A percentile compares a stretch with the other conserved stretches of the same genome.
Conservation (phyloP, 2,113 vertebrate genomes). For the Sciurus niger region DNA sequence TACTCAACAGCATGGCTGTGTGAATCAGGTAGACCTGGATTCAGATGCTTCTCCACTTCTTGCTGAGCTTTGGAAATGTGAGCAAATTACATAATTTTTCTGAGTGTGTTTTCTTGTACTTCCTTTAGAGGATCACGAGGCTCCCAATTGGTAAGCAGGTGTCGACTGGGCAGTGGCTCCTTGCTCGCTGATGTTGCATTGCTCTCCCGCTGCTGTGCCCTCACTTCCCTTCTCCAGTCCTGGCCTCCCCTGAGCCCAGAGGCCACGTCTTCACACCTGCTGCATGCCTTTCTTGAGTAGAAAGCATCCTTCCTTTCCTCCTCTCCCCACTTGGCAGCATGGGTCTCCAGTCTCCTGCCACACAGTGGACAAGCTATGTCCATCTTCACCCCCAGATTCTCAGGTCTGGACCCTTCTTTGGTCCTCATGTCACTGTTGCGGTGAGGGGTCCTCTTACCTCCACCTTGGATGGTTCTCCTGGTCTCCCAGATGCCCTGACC, state of each 20-base stretch:
- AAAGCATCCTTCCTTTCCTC: not conserved
- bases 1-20: not conserved
- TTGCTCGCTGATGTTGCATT: not conserved
- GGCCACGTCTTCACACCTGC: not conserved
- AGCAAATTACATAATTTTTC: not conserved
- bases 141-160: not conserved
- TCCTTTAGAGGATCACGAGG: not conserved
- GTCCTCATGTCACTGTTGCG: not conserved
- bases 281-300: not conserved
- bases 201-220: not conserved
- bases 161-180: not conserved
- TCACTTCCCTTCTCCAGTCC: not conserved
- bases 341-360: no score
- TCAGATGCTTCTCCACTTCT: not conserved
- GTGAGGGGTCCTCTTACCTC: not conserved
- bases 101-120: not conserved
- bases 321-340: not conserved
- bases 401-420: not conserved
- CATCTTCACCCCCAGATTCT: not conserved
- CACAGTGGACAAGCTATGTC: no score
- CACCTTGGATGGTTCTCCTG: not conserved
- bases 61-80: not conserved
- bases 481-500: not conserved
- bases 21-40: not conserved
- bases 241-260: not conserved